Evolutionary conservation across 2,888 invertebrate genomes (phyloP).

Genomic region (Latrodectus elegans): DNA sequence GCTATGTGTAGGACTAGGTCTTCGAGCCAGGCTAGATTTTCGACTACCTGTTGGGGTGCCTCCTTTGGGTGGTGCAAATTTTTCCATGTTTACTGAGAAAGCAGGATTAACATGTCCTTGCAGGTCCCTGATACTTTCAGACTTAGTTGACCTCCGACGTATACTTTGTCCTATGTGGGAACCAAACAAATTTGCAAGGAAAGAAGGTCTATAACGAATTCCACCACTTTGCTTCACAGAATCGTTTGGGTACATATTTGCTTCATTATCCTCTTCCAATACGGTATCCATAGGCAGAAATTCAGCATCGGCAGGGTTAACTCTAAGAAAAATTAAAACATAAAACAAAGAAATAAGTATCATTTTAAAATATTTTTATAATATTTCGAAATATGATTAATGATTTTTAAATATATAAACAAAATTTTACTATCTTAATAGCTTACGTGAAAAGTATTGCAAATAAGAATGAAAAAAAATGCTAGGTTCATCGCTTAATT

Average conservation of each 20-base stretch:
- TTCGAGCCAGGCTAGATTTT: constrained; percentile 38
- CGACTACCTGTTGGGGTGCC: constrained; percentile 39
- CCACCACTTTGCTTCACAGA: constrained; percentile 38
- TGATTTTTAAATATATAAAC: too few relatives aligned
- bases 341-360: not conserved
- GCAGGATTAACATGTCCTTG: constrained; percentile 56
- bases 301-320: constrained; percentile 65
- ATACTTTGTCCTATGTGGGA: constrained; percentile 55
- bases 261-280: constrained; percentile 67
- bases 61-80: not conserved
- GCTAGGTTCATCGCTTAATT: too few relatives aligned
- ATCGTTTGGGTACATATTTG: constrained; percentile 54
- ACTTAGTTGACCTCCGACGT: constrained; percentile 51
- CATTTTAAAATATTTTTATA: too few relatives aligned
- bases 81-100: constrained; percentile 17
- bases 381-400: too few relatives aligned
- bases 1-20: constrained; percentile 45
- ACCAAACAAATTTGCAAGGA: constrained; percentile 56
- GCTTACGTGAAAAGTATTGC: too few relatives aligned
- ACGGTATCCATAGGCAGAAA: constrained; percentile 67
- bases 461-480: too few relatives aligned
- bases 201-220: constrained; percentile 56
- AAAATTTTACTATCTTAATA: too few relatives aligned
- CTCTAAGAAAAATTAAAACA: constrained; percentile 32
- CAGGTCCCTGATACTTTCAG: constrained; percentile 26